Base-by-base conservation (phyloP, 2,888 invertebrate species). In the Lochmaea capreae region DNA sequence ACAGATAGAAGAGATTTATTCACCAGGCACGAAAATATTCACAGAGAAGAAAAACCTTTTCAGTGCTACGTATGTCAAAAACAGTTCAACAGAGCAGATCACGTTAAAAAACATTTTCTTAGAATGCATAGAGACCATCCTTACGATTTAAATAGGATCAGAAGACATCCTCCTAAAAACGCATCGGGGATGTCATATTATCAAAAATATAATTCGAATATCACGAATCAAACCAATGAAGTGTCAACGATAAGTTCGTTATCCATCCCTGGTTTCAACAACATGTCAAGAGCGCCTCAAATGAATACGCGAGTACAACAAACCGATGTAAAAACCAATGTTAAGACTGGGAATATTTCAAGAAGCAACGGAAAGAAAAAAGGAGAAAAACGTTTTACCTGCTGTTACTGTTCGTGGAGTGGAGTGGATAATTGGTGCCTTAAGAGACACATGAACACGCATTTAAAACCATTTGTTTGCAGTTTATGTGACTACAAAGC, bases 341-440 rank as follows among this genome's bases (percentile, higher is more conserved):
- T 71, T 22, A 80, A 80, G 69, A 71, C 83, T 43, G 81, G 81
- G n/a, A 76, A 80, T 58, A 72, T 80, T 8, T 79, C 82, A 6
- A 86, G 86, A 79, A 78, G 78, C 61, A 81, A 81, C 54, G 81
- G 81, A 5, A 87, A 87, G 78, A 87, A 87, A 79, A 87, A 87
- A 78, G 87, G 87, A 6, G 87, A 87, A 70, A 87, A 87, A 78
- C 77, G 88, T 67, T 88, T 87, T 88, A 92, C 94, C 79, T 97
- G 97, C 88, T 94, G 95, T 86, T 96, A 95, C 86, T 97, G 97
- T 87, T 91, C 96, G 26, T 97, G 96, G 96, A 94, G 95, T 54
- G 97, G 97, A 26, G 95, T 95, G 72, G 97, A 97, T 88, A 96
- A 96, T 86, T 97, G 97, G 97, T 96, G 96, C 83, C 89, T 97